A percentile compares a stretch with the other conserved stretches of the same genome.
Conservation (phyloP, 1,140 invertebrate genomes). For the Agrypnia vestita region DNA sequence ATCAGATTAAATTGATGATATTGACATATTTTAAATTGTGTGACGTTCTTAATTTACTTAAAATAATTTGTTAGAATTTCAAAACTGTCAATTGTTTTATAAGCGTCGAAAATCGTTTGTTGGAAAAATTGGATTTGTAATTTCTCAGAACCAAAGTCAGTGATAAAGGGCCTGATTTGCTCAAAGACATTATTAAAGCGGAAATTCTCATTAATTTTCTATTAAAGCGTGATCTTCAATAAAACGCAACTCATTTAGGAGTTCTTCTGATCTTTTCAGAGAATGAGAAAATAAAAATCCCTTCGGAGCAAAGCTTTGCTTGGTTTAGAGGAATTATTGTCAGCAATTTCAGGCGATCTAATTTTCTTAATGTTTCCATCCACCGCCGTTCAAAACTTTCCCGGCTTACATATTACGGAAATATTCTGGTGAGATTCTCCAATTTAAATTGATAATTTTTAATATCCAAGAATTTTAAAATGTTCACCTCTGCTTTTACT, state of each 20-base stretch:
- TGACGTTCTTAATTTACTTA: too few relatives aligned
- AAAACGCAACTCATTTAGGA: slow-evolving; percentile 44
- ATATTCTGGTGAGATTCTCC: background rate
- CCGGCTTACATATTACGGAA: slow-evolving; percentile 12
- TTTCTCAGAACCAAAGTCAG: too few relatives aligned
- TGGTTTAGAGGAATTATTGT: slow-evolving; percentile 55
- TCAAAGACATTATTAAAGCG: slow-evolving; percentile 7
- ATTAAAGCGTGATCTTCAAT: slow-evolving; percentile 46
- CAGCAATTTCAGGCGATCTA: slow-evolving; percentile 56
- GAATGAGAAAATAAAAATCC: slow-evolving; percentile 32
- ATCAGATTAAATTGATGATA: too few relatives aligned
- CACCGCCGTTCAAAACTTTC: background rate
- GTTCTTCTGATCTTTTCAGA: slow-evolving; percentile 23
- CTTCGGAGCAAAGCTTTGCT: slow-evolving; percentile 18
- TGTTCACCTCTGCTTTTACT: background rate
- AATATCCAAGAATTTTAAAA: slow-evolving; percentile 11
- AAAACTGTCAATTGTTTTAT: too few relatives aligned
- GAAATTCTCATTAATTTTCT: slow-evolving; percentile 36
- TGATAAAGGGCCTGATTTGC: background rate
- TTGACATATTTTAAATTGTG: too few relatives aligned
- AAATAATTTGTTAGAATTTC: too few relatives aligned
- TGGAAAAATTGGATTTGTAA: too few relatives aligned
- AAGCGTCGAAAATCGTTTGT: too few relatives aligned
- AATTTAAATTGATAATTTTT: slow-evolving; percentile 35
- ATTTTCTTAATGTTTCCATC: slow-evolving; percentile 55